Conservation (phyloP, 2,888 invertebrate species). For the Drosophila mercatorum region DNA sequence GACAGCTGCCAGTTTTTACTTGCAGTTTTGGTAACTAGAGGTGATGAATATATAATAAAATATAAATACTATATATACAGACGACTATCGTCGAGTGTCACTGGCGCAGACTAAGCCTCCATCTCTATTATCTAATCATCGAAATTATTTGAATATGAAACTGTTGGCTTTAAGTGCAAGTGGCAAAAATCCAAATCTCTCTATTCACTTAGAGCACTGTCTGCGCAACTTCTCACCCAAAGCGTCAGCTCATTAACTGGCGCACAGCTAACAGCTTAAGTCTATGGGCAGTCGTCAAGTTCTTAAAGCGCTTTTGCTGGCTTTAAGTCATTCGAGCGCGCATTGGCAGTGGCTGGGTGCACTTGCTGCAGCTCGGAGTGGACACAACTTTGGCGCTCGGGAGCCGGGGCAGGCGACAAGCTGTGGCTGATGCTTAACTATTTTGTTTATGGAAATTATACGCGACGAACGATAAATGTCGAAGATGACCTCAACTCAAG, state of each 20-base stretch:
- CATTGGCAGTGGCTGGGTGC: background rate
- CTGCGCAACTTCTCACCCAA: too few species aligned
- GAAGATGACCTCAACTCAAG: conserved; percentile 52
- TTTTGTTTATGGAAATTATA: conserved; percentile 75
- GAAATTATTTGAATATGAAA: too few species aligned
- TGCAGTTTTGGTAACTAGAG: too few species aligned
- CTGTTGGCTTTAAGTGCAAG: too few species aligned
- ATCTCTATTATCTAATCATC: too few species aligned
- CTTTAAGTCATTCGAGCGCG: conserved; percentile 10
- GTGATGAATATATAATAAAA: too few species aligned
- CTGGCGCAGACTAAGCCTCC: too few species aligned
- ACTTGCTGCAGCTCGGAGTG: background rate
- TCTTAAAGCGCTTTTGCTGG: background rate
- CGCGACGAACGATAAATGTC: conserved; percentile 34
- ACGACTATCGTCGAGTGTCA: too few species aligned
- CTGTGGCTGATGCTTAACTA: conserved; percentile 60
- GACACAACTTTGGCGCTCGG: conserved; percentile 47
- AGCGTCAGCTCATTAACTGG: background rate
- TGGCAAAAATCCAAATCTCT: too few species aligned
- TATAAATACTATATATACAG: too few species aligned
- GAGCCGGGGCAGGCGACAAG: conserved; percentile 39
- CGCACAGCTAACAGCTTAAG: conserved; percentile 5
- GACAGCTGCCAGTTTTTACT: too few species aligned
- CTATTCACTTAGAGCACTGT: too few species aligned
- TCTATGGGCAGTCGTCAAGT: conserved; percentile 19